phyloP scores from a whole-genome alignment of 1,140 invertebrate species.

The Sitobion miscanthi region DNA sequence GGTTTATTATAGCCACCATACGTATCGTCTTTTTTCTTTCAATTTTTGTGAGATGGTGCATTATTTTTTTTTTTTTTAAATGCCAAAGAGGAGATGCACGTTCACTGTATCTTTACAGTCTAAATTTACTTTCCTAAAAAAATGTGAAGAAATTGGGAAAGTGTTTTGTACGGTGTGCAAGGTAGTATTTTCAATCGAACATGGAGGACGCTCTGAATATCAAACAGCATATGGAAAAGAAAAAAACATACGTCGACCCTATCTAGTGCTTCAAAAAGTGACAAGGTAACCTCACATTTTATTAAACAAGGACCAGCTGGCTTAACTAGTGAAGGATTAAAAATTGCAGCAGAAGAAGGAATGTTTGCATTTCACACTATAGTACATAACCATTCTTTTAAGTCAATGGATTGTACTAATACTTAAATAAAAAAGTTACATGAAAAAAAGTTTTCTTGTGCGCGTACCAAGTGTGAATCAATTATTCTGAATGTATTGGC shows the following conservation, averaged over 20 bases:
- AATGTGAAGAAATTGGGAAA: conserved; percentile 22
- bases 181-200: conserved; percentile 31
- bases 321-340: too few species aligned
- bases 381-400: too few species aligned
- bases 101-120: conserved; percentile 36
- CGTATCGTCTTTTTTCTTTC: not conserved
- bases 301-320: too few species aligned
- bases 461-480: too few species aligned
- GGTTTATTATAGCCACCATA: conserved; percentile 11
- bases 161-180: conserved; percentile 33
- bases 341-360: too few species aligned
- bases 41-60: conserved; percentile 11
- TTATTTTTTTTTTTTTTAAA: not conserved
- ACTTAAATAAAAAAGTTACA: too few species aligned
- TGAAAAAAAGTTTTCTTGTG: too few species aligned
- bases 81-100: not conserved
- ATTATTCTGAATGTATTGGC: too few species aligned
- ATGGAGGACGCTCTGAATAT: conserved; percentile 3
- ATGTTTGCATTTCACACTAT: too few species aligned
- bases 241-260: not conserved
- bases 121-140: conserved; percentile 39
- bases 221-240: conserved; percentile 25
- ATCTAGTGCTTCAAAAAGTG: conserved; percentile 37
- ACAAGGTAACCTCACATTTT: not conserved
- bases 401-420: too few species aligned